Percentiles rank a stretch among this genome's conserved stretches.
Evolutionary conservation across 2,888 invertebrate genomes (phyloP).

Genomic region (Nomada fabriciana): DNA sequence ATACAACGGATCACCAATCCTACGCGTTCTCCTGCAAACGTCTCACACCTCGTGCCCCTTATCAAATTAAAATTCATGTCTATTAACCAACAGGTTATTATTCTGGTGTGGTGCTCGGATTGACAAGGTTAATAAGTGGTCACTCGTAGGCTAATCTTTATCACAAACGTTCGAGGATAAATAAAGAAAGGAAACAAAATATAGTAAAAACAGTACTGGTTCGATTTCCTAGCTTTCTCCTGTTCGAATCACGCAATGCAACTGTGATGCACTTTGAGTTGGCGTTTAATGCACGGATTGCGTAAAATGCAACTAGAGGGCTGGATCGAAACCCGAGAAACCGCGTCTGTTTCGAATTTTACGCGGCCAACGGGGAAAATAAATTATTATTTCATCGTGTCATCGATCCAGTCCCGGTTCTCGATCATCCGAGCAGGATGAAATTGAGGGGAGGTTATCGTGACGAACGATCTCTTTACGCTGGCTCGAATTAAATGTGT

Average conservation of each 20-base stretch:
- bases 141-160: constrained; percentile 53
- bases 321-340: constrained; percentile 7
- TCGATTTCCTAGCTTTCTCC: constrained; percentile 71
- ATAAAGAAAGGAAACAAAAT: not conserved
- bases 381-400: constrained; percentile 4
- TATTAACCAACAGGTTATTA: constrained; percentile 37
- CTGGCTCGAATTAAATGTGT: constrained; percentile 26
- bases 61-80: constrained; percentile 16
- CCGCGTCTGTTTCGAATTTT: constrained; percentile 23
- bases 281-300: constrained; percentile 49
- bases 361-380: not conserved
- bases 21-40: not conserved
- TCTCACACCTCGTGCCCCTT: not conserved
- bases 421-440: constrained; percentile 18
- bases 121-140: constrained; percentile 65
- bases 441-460: constrained; percentile 50
- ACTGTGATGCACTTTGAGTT: constrained; percentile 59
- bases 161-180: constrained; percentile 25
- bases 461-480: constrained; percentile 27
- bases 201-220: constrained; percentile 25
- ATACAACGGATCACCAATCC: not conserved
- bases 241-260: constrained; percentile 65
- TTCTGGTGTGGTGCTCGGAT: constrained; percentile 21
- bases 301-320: constrained; percentile 45
- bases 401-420: constrained; percentile 19